Conservation (phyloP, 2,888 invertebrate genomes). For the Ypsolopha sequella region DNA sequence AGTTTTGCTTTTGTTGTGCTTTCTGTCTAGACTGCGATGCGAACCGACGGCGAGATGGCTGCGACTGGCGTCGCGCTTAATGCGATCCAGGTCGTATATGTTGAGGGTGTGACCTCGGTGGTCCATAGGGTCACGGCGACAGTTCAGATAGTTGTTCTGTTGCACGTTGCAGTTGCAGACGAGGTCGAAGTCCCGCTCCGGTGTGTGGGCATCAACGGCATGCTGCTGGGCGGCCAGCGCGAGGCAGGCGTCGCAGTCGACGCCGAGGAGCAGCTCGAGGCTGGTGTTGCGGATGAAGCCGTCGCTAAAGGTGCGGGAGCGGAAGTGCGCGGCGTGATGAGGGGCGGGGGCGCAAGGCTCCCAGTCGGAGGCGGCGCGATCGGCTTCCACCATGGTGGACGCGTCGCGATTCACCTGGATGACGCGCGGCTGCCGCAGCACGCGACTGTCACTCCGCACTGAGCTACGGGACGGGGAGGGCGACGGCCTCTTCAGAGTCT, state of each 20-base stretch:
- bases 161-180: conserved; percentile 61
- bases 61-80: conserved; percentile 49
- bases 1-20: conserved; percentile 56
- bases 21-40: conserved; percentile 62
- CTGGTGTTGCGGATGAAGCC: conserved; percentile 64
- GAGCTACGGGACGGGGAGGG: conserved; percentile 61
- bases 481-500: conserved; percentile 55
- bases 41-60: conserved; percentile 42
- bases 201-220: conserved; percentile 47
- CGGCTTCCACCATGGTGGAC: conserved; percentile 55
- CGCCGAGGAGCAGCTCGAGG: conserved; percentile 60
- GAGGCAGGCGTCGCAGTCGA: conserved; percentile 63
- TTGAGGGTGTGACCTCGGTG: conserved; percentile 54
- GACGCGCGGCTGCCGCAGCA: conserved; percentile 57
- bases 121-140: conserved; percentile 35
- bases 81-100: conserved; percentile 58
- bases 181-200: conserved; percentile 54
- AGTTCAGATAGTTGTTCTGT: conserved; percentile 57
- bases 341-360: conserved; percentile 22
- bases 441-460: conserved; percentile 31
- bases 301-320: conserved; percentile 63
- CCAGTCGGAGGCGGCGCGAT: conserved; percentile 26
- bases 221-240: conserved; percentile 54
- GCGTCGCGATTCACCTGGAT: conserved; percentile 65
- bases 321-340: conserved; percentile 46